Evolutionary conservation across 2,888 invertebrate species (phyloP).

Genomic region (Amphimallon solstitiale): DNA sequence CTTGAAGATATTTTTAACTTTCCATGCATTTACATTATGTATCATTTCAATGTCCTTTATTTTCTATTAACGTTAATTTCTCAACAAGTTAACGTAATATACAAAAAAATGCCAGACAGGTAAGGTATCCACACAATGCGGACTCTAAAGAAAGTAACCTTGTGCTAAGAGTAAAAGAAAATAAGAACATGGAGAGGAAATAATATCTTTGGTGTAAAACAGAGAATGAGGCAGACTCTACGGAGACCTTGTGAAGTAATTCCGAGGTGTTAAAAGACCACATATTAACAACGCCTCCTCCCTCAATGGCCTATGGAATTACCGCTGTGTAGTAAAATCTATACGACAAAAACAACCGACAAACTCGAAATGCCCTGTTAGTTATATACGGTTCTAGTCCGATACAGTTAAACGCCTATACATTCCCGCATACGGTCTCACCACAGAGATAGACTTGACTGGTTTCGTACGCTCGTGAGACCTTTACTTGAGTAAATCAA

Average conservation of each 20-base stretch:
- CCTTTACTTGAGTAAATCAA: background rate
- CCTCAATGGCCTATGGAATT: background rate
- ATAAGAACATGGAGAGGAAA: slow-evolving; percentile 3
- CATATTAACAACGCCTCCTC: slow-evolving; percentile 17
- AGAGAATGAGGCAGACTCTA: background rate
- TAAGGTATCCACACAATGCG: background rate
- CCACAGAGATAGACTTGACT: background rate
- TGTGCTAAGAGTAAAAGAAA: slow-evolving; percentile 3
- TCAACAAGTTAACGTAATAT: background rate
- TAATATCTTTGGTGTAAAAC: slow-evolving; percentile 4
- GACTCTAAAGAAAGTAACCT: slow-evolving; percentile 18
- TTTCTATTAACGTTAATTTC: background rate
- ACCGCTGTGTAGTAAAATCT: background rate
- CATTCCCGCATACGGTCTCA: background rate
- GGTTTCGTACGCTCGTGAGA: background rate
- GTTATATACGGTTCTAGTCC: slow-evolving; percentile 20
- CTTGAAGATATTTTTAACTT: too few relatives aligned
- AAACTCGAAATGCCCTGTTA: slow-evolving; percentile 16
- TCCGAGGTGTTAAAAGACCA: slow-evolving; percentile 26
- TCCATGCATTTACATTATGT: background rate
- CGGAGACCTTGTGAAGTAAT: slow-evolving; percentile 22
- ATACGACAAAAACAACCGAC: slow-evolving; percentile 3
- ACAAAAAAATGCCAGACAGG: background rate
- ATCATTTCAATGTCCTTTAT: background rate
- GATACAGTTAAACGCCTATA: slow-evolving; percentile 29